Conservation (phyloP, 2,888 invertebrate species). For the Neoscelio sp. region DNA sequence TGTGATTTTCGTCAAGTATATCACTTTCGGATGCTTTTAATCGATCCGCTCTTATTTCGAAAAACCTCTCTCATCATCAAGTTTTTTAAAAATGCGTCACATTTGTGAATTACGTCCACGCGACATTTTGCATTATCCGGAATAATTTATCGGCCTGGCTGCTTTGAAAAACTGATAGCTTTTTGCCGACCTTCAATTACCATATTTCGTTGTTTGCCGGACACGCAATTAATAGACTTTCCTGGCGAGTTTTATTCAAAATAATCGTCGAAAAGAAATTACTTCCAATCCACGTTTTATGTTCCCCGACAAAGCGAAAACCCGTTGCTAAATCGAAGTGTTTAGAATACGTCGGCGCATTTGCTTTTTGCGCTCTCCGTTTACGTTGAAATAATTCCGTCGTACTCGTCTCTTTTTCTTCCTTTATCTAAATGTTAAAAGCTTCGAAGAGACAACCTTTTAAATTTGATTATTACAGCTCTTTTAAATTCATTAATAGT, state of each 20-base stretch:
- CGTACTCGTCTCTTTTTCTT: not conserved
- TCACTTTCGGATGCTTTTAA: too few species aligned
- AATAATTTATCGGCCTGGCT: not conserved
- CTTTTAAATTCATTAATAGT: too few species aligned
- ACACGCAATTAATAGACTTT: conserved; percentile 18
- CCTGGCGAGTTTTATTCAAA: not conserved
- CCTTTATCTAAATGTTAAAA: too few species aligned
- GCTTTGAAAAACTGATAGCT: conserved; percentile 16
- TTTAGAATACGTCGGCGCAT: conserved; percentile 29
- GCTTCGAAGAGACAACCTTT: too few species aligned
- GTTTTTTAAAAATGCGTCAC: too few species aligned
- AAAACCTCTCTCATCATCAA: too few species aligned
- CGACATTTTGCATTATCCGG: too few species aligned
- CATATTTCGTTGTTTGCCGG: conserved; percentile 19
- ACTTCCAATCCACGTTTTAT: conserved; percentile 23
- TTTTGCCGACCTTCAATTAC: conserved; percentile 11
- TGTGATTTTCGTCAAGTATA: too few species aligned
- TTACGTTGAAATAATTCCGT: conserved; percentile 14
- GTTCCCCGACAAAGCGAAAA: conserved; percentile 26
- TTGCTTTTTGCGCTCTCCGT: conserved; percentile 17
- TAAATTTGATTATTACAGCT: too few species aligned
- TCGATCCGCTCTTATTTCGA: too few species aligned
- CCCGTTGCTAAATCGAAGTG: conserved; percentile 27
- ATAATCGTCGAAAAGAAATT: conserved; percentile 35
- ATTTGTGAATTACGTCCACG: too few species aligned